These are phyloP conservation scores for Triops cancriformis DNA, from an alignment of 1,140 invertebrate species.

Conservation along the genomic window DNA sequence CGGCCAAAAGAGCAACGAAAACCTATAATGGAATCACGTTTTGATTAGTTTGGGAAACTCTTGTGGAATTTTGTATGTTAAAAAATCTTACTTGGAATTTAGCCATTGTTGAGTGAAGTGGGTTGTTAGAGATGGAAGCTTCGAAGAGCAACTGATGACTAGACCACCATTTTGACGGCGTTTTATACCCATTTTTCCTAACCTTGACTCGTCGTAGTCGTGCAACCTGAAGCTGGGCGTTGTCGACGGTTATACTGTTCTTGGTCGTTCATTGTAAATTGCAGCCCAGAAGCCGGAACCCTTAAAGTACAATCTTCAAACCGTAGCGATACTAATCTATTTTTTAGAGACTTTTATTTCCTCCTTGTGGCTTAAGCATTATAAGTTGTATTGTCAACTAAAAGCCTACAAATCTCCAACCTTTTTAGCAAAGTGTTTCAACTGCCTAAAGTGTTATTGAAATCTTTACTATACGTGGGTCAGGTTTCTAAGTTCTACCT, in stretches of 20 bases:
- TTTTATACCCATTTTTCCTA: background rate
- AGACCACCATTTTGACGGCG: background rate
- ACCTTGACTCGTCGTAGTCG: background rate
- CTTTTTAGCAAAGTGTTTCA: no score
- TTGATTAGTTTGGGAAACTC: background rate
- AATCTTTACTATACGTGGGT: no score
- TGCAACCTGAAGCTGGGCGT: background rate
- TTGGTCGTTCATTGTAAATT: background rate
- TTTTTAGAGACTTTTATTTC: background rate
- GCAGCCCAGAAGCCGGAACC: background rate
- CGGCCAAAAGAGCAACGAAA: background rate
- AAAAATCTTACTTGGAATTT: background rate
- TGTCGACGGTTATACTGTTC: background rate
- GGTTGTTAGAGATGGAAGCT: background rate
- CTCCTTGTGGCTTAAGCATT: background rate
- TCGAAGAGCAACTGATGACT: background rate
- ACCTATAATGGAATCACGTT: no score
- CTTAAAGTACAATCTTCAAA: background rate
- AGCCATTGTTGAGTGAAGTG: background rate
- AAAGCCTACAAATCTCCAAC: no score
- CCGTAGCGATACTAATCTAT: background rate
- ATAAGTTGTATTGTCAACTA: no score
- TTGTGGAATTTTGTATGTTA: background rate
- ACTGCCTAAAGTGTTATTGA: no score
- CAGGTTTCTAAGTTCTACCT: no score